A percentile compares a stretch with the other conserved stretches of the same genome.
Evolutionary conservation across 2,113 vertebrate genomes (phyloP).

Genomic region (Anguilla japonica): DNA sequence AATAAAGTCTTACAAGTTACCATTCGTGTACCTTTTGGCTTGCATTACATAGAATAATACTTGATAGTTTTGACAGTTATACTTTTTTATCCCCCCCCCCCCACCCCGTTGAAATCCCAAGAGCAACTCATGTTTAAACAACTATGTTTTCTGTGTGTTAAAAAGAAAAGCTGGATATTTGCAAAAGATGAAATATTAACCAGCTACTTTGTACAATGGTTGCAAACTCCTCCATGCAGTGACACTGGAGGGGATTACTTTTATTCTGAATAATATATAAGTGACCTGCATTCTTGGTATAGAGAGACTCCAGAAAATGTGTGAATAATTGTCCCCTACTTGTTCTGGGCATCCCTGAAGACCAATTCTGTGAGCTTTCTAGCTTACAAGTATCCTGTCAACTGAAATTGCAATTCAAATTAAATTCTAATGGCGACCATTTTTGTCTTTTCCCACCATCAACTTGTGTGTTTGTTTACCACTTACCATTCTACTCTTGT

Average conservation of each 20-base stretch:
- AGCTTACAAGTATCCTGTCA: not conserved
- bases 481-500: no score
- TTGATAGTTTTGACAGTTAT: not conserved
- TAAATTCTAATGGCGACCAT: not conserved
- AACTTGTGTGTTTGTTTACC: not conserved
- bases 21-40: conserved; percentile 9
- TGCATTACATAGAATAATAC: not conserved
- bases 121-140: not conserved
- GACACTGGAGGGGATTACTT: not conserved
- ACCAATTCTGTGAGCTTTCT: not conserved
- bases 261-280: not conserved
- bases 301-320: not conserved
- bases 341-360: not conserved
- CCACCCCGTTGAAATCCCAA: not conserved
- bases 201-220: not conserved
- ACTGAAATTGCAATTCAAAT: not conserved
- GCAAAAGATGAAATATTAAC: conserved; percentile 1
- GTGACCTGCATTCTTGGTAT: not conserved
- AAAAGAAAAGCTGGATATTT: not conserved
- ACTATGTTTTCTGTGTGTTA: not conserved
- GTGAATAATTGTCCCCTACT: not conserved
- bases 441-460: not conserved
- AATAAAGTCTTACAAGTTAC: conserved; percentile 25
- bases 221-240: not conserved
- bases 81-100: not conserved